Percentiles rank a stretch among this genome's conserved stretches.
Evolutionary conservation across 2,797 vertebrate genomes (phyloP).

Genomic region (Pyrocephalus nanus): DNA sequence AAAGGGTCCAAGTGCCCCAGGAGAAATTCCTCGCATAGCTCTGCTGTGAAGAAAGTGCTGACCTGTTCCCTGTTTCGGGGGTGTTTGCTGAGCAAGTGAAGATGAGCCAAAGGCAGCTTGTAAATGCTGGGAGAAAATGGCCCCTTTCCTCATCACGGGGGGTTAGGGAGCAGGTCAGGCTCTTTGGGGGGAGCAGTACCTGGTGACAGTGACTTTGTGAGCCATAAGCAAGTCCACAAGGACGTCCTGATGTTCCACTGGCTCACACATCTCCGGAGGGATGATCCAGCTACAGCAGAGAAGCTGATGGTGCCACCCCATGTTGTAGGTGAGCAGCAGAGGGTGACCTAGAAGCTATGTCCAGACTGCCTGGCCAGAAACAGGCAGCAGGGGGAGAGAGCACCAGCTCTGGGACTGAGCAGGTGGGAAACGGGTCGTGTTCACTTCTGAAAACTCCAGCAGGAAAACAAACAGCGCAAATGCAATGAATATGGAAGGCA

Average conservation of each 20-base stretch:
- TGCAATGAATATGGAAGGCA: neutral
- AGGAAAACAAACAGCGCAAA: neutral
- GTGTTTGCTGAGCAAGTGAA: constrained; percentile 60
- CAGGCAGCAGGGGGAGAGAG: neutral
- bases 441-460: neutral
- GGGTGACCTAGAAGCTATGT: neutral
- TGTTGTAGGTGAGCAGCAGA: neutral
- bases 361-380: neutral
- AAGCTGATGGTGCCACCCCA: fast-evolving
- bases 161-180: neutral
- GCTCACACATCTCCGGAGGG: neutral
- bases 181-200: neutral
- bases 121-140: neutral
- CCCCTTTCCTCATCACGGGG: neutral
- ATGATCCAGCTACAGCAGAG: fast-evolving
- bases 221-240: neutral
- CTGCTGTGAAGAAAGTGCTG: constrained; percentile 57
- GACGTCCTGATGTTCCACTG: neutral
- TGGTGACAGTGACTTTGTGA: neutral
- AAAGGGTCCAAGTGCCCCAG: constrained; percentile 43
- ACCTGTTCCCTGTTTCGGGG: constrained; percentile 50
- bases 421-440: neutral
- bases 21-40: constrained; percentile 61
- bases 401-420: neutral
- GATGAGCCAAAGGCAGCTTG: neutral